Conservation (phyloP, 2,888 invertebrate genomes). For the Apotomis capreana region DNA sequence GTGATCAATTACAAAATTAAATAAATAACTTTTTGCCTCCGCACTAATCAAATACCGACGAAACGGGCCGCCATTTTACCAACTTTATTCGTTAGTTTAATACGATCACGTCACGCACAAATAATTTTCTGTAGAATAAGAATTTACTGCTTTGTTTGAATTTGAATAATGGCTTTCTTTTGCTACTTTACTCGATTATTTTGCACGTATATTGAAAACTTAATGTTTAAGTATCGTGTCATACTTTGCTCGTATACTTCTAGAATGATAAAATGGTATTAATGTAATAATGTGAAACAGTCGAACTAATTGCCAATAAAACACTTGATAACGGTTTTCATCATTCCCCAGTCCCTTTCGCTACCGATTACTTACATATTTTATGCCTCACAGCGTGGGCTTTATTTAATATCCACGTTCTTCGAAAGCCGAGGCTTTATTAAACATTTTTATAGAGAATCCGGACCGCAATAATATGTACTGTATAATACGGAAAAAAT, state of each 20-base stretch:
- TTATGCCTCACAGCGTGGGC: conserved; percentile 33
- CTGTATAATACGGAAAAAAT: conserved; percentile 41
- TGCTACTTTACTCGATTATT: conserved; percentile 5
- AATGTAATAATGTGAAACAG: neutral
- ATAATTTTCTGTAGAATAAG: conserved; percentile 27
- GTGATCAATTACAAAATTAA: conserved; percentile 25
- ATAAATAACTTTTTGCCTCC: neutral
- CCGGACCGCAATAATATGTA: conserved; percentile 31
- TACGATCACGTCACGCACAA: conserved; percentile 33
- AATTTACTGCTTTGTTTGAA: conserved; percentile 10
- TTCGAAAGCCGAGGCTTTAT: conserved; percentile 29
- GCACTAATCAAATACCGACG: conserved; percentile 15
- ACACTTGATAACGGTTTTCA: conserved; percentile 11
- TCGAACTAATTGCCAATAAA: conserved; percentile 9
- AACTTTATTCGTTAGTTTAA: conserved; percentile 32
- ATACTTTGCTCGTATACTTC: no score
- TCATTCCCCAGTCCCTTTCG: conserved; percentile 11
- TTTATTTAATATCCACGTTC: conserved; percentile 37
- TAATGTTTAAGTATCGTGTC: neutral
- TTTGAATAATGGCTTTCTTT: conserved; percentile 16
- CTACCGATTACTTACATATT: conserved; percentile 28
- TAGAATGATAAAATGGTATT: no score
- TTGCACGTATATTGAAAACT: neutral
- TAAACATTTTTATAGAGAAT: conserved; percentile 36
- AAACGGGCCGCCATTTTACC: conserved; percentile 14